Base-by-base conservation (phyloP, 1,140 invertebrate species). In the Hestina assimilis region DNA sequence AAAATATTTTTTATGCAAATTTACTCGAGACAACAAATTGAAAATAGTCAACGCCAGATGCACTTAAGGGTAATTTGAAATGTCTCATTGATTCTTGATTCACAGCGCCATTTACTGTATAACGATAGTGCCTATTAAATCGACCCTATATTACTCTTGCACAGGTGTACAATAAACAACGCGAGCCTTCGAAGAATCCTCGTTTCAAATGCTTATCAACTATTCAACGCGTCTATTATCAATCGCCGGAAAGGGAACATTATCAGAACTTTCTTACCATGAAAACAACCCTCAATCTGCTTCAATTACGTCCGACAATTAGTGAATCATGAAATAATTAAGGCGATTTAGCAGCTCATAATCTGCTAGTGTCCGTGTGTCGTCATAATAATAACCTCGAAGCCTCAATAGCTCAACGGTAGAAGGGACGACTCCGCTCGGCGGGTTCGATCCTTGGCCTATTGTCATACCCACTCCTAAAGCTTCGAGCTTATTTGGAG, bases 281-380 rank as follows among this genome's bases (percentile, higher is more conserved):
- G 42, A 63, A 43, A 43, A 55, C 47, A 50, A 58, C 60, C 45
- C 48, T 58, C 55, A 29, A 58, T 50, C 54, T 26, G 35, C 50
- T 35, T 38, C 58, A 17, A 66, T 62, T 66, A 57, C 28, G 20
- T 53, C 40, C 26, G 41, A 46, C 59, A 59, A 66, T 66, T 62
- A 63, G 59, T 56, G 55, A 24, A 15, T 61, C 59, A 53, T 59
- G 55, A 50, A 43, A 24, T 40, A 17, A 46, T 52, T 24, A 17
- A 40, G 45, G 24, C 43, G 48, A 59, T 57, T 67, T 63, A 59
- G 55, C 59, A 53, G 17, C 14, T 31, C 56, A 66, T 59, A 67
- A 63, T 61, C 53, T 50, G 43, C 53, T 38, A 50, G 41, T 47
- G 57, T 57, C 62, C 62, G 53, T 23, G 45, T 54, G 63, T 38